A percentile compares a stretch with the other conserved stretches of the same genome.
Evolutionary conservation across 2,888 invertebrate species (phyloP).

Genomic region (Tetanocera ferruginea): DNA sequence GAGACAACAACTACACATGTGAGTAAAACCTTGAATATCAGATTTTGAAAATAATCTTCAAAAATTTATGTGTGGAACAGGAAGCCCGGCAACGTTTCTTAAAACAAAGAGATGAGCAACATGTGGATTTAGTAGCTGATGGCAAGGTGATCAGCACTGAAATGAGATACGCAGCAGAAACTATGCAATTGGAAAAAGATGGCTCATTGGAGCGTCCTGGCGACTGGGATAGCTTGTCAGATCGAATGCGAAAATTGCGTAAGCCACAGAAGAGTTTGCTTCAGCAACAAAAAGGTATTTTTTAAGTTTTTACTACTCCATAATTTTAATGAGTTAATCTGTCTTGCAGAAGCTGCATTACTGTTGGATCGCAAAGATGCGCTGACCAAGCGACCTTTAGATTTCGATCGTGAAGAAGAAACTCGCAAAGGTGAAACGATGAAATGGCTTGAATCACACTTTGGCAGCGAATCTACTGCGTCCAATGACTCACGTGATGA

Average conservation of each 20-base stretch:
- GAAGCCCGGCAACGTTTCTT: constrained; percentile 76
- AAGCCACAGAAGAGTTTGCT: constrained; percentile 70
- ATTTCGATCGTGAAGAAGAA: constrained; percentile 90
- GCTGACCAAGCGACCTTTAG: constrained; percentile 83
- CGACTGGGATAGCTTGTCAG: constrained; percentile 85
- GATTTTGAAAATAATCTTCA: background rate
- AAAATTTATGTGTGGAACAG: constrained; percentile 45
- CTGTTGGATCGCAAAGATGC: constrained; percentile 82
- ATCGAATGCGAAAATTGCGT: constrained; percentile 79
- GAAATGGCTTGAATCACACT: constrained; percentile 92
- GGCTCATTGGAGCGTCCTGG: constrained; percentile 77
- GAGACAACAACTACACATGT: constrained; percentile 66
- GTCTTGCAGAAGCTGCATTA: constrained; percentile 61
- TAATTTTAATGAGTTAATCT: background rate
- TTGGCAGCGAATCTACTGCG: constrained; percentile 87
- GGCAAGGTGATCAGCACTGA: constrained; percentile 86
- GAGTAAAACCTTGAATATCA: constrained; percentile 44
- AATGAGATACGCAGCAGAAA: constrained; percentile 85
- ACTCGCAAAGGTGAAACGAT: constrained; percentile 91
- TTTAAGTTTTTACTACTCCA: constrained; percentile 18
- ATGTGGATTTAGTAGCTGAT: constrained; percentile 86
- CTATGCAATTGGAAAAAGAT: constrained; percentile 82
- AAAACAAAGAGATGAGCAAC: constrained; percentile 84
- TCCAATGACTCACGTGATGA: constrained; percentile 75
- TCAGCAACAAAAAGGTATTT: constrained; percentile 71